These are phyloP conservation scores for Heliconius himera DNA, from an alignment of 1,140 invertebrate genomes.

Conservation along the genomic window DNA sequence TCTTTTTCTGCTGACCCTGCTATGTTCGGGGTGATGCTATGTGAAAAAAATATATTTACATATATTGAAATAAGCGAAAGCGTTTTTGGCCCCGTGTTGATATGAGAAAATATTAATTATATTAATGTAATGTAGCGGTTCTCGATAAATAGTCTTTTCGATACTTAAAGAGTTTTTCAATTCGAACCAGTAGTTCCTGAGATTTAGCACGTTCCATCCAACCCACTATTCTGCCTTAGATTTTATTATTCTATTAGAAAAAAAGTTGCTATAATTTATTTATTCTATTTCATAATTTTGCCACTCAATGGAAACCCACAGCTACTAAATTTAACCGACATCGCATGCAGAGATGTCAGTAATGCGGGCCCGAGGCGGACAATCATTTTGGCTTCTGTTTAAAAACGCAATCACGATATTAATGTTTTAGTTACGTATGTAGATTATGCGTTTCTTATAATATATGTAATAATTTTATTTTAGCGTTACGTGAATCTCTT, in stretches of 20 bases:
- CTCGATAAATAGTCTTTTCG: too few relatives aligned
- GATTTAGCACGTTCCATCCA: too few relatives aligned
- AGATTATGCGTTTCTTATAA: constrained; percentile 11
- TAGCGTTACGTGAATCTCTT: background rate
- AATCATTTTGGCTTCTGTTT: constrained; percentile 78
- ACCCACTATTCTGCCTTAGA: too few relatives aligned
- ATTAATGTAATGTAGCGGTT: too few relatives aligned
- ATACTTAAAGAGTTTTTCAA: too few relatives aligned
- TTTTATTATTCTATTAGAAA: too few relatives aligned
- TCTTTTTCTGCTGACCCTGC: too few relatives aligned
- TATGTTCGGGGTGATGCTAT: too few relatives aligned
- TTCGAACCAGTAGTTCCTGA: too few relatives aligned
- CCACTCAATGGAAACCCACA: constrained; percentile 47
- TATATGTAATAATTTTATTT: constrained; percentile 10
- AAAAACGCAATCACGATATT: constrained; percentile 68
- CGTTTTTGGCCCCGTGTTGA: background rate
- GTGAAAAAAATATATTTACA: too few relatives aligned
- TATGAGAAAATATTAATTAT: background rate
- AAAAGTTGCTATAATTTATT: background rate
- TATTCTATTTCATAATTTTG: background rate
- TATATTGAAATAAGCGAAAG: too few relatives aligned
- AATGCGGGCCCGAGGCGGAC: constrained; percentile 67
- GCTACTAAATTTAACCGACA: constrained; percentile 52
- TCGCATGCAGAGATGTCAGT: constrained; percentile 58
- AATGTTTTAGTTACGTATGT: constrained; percentile 46